These are phyloP conservation scores for Toxostoma redivivum DNA, from an alignment of 2,113 vertebrate genomes.

Conservation along the genomic window DNA sequence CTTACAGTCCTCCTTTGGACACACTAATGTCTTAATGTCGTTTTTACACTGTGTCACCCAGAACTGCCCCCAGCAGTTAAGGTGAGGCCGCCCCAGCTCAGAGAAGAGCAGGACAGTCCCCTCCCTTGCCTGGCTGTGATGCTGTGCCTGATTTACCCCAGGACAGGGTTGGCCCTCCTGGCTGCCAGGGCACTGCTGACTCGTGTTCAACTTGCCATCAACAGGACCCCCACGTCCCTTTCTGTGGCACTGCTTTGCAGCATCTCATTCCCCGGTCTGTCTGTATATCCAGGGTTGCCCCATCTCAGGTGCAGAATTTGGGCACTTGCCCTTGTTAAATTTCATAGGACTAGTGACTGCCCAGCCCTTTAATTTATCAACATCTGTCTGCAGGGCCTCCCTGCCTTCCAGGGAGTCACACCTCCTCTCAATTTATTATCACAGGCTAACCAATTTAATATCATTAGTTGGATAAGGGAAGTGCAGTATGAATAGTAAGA, in stretches of 20 bases:
- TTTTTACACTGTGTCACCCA: not conserved
- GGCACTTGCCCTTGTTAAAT: not conserved
- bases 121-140: accelerated
- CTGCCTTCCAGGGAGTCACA: not conserved
- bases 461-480: not conserved
- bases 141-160: not conserved
- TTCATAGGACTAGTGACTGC: not conserved
- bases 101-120: not conserved
- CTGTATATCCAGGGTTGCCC: accelerated
- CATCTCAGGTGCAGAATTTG: not conserved
- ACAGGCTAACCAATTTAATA: not conserved
- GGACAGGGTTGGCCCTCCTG: accelerated
- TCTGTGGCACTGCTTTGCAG: accelerated
- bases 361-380: not conserved
- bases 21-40: accelerated
- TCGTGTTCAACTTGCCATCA: accelerated
- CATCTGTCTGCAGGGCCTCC: not conserved
- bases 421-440: not conserved
- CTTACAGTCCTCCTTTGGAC: accelerated
- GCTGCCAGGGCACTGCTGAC: not conserved
- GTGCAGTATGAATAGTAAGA: not conserved
- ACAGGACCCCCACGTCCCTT: not conserved
- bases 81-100: accelerated
- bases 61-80: accelerated
- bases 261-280: accelerated